These are phyloP conservation scores for Dryobates pubescens DNA, from an alignment of 2,797 vertebrate genomes.

Conservation along the genomic window DNA sequence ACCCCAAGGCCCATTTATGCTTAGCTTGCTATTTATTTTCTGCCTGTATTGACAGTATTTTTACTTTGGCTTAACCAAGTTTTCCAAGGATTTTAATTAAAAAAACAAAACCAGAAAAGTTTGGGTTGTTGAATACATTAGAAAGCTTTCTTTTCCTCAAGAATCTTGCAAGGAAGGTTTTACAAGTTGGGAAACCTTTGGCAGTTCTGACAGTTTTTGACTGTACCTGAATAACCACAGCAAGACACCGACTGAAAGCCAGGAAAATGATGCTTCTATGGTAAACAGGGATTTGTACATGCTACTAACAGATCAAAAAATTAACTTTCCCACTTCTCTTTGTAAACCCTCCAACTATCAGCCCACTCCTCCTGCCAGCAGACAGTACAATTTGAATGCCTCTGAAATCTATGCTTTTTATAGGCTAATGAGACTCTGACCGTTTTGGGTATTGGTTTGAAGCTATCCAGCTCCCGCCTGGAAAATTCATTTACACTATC, in stretches of 20 bases:
- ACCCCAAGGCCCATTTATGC: background rate
- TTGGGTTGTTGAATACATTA: background rate
- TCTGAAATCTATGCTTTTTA: constrained; percentile 31
- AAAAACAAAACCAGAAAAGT: background rate
- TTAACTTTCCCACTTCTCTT: constrained; percentile 27
- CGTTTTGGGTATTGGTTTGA: background rate
- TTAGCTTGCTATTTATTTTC: too few species aligned
- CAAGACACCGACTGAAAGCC: background rate
- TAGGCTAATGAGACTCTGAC: background rate
- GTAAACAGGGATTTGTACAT: background rate
- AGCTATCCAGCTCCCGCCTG: background rate
- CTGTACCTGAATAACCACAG: background rate
- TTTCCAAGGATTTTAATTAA: background rate
- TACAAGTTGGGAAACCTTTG: background rate
- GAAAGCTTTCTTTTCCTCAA: background rate
- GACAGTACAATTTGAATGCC: constrained; percentile 12
- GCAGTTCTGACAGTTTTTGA: background rate
- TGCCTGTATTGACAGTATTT: background rate
- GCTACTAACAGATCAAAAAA: constrained; percentile 39
- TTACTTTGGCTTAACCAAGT: background rate
- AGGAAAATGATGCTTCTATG: background rate
- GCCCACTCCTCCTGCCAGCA: constrained; percentile 23
- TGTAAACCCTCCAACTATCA: background rate
- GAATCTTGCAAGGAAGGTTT: background rate
- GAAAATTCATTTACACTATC: constrained; percentile 27